Conservation (phyloP, 2,888 invertebrate species). For the Carcina quercana region DNA sequence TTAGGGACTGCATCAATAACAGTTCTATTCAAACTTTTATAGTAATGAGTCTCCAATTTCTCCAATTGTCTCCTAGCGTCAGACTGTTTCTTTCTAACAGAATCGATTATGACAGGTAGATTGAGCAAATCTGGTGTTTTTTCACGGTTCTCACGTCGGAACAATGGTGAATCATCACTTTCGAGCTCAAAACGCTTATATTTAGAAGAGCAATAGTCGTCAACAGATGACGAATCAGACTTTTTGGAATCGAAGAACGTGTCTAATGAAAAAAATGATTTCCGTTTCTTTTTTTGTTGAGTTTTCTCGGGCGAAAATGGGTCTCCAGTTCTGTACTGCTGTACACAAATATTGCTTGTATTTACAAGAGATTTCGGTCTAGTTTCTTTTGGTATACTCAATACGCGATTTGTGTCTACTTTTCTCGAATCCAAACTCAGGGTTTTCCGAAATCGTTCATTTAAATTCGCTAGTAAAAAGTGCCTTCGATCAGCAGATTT, state of each 20-base stretch:
- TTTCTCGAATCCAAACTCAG: constrained; percentile 67
- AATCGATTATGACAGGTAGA: constrained; percentile 61
- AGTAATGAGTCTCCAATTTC: constrained; percentile 66
- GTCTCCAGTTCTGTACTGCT: constrained; percentile 43
- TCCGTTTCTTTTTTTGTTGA: constrained; percentile 64
- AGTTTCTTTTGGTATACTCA: constrained; percentile 48
- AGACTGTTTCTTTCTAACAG: constrained; percentile 60
- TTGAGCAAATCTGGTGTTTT: constrained; percentile 65
- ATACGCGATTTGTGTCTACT: constrained; percentile 51
- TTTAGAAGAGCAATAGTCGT: constrained; percentile 69
- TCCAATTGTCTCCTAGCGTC: constrained; percentile 62
- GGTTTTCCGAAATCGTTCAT: constrained; percentile 65
- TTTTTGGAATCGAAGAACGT: constrained; percentile 67
- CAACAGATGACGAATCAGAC: constrained; percentile 65
- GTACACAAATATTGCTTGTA: constrained; percentile 56
- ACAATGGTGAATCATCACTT: constrained; percentile 65
- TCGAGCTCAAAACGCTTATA: constrained; percentile 68
- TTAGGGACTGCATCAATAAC: constrained; percentile 63
- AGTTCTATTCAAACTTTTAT: constrained; percentile 51
- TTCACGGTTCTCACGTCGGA: constrained; percentile 47
- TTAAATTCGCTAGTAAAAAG: constrained; percentile 58
- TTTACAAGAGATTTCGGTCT: constrained; percentile 65
- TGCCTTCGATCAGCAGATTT: constrained; percentile 62
- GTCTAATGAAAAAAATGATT: constrained; percentile 68
- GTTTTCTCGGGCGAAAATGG: constrained; percentile 46